Evolutionary conservation across 1,140 invertebrate genomes (phyloP), one percentile per base, ranked within the genome.

Genomic region (Thrips palmi): DNA sequence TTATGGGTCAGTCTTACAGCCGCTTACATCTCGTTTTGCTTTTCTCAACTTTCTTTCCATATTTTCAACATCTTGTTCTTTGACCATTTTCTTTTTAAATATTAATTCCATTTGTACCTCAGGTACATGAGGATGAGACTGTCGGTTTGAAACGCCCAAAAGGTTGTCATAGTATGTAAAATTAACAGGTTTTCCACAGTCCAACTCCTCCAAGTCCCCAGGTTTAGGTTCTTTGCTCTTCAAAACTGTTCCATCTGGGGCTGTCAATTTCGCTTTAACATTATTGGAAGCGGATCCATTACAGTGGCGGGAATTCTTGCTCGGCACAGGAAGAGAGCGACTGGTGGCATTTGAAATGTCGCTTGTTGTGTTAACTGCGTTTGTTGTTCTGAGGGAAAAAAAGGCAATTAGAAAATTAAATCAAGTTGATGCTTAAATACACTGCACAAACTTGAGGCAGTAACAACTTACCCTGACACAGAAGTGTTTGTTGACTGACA

Each of bases 141-240:
- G 71, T 40, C 83, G 59, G 48, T 82, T 74, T 10, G 76, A 69
- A 29, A 89, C 72, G 19, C 83, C 83, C 30, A 80, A 69, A 32
- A 89, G 59, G 58, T 83, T 83, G 52, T 87, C 84, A 59, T 86
- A 87, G 52, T 81, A 80, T 8, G 84, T 86, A 51, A 77, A 81
- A 58, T 87, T 87, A 0, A 82, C 79, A 30, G 80, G 69, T 61
- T 83, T 83, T 2, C 84, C 84, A 62, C 84, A 87, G 49, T 83
- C 78, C 38, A 87, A 57, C 44, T 72, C 64, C 53, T 80, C 70
- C n/a, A n/a, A n/a, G n/a, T n/a, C n/a, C n/a, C n/a, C n/a, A n/a
- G n/a, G n/a, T n/a, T n/a, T n/a, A n/a, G n/a, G n/a, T n/a, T n/a
- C n/a, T n/a, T n/a, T n/a, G n/a, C n/a, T n/a, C n/a, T n/a, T n/a